Percentiles rank a stretch among this genome's conserved stretches.
Conservation (phyloP, 2,888 invertebrate species). For the Coleophora deauratella region DNA sequence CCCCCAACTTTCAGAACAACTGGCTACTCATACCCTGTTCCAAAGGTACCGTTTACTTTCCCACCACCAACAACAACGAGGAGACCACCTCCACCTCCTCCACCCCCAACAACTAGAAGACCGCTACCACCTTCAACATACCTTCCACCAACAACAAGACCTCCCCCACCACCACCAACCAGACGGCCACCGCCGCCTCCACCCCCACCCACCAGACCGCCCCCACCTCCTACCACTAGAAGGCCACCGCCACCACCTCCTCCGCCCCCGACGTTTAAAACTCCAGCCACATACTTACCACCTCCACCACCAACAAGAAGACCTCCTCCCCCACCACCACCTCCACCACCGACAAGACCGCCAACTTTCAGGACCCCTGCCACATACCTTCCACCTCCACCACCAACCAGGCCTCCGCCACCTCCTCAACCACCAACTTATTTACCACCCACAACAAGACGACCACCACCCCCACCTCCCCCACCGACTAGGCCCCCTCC, state of each 20-base stretch:
- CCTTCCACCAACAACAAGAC: conserved; percentile 10
- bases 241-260: conserved; percentile 6
- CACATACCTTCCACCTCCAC: conserved; percentile 12
- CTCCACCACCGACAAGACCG: conserved; percentile 14
- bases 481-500: conserved; percentile 8
- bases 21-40: conserved; percentile 40
- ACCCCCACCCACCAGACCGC: conserved; percentile 5
- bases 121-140: conserved; percentile 8
- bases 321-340: conserved; percentile 15
- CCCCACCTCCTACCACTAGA: conserved; percentile 6
- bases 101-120: conserved; percentile 15
- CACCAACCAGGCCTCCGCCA: conserved; percentile 11
- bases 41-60: conserved; percentile 35
- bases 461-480: conserved; percentile 5
- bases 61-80: conserved; percentile 21
- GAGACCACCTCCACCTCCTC: conserved; percentile 18
- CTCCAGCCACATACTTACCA: background rate
- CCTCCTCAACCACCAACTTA: conserved; percentile 9
- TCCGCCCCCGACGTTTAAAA: background rate
- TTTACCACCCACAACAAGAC: conserved; percentile 1
- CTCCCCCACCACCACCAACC: conserved; percentile 9
- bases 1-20: conserved; percentile 28
- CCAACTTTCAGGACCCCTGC: conserved; percentile 6
- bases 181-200: conserved; percentile 6
- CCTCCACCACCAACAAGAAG: conserved; percentile 19